phyloP scores from a whole-genome alignment of 2,888 invertebrate genomes.

The Euzophera pinguis region DNA sequence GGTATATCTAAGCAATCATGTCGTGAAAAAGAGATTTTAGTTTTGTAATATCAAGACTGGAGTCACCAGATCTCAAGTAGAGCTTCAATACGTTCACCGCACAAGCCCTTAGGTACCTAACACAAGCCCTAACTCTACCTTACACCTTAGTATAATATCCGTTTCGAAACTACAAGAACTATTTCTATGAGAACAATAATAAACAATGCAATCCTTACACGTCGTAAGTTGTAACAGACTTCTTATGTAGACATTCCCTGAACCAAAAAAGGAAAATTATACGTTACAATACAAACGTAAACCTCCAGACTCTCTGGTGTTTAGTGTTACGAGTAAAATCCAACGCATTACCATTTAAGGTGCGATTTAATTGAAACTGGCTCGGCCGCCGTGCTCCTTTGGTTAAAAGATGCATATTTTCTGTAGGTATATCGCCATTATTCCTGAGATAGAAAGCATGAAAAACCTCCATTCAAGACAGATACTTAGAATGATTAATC shows the following conservation, averaged over 20 bases:
- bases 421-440: not conserved
- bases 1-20: too few species aligned
- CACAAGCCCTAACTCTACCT: too few species aligned
- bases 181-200: too few species aligned
- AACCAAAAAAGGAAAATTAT: not conserved
- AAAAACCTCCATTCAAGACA: not conserved
- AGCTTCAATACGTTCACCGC: too few species aligned
- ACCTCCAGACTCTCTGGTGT: not conserved
- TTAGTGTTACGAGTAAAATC: not conserved
- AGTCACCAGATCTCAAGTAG: too few species aligned
- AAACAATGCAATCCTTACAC: not conserved
- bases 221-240: too few species aligned
- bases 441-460: not conserved
- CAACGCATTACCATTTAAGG: not conserved
- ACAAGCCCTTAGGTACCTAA: too few species aligned
- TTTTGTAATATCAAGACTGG: too few species aligned
- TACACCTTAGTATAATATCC: too few species aligned
- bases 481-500: too few species aligned
- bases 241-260: not conserved
- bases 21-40: too few species aligned
- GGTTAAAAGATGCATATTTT: conserved; percentile 1
- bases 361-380: not conserved
- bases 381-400: not conserved
- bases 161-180: too few species aligned
- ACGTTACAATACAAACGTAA: not conserved